Percentiles rank a stretch among this genome's conserved stretches.
Conservation (phyloP, 2,888 invertebrate species). For the Troides oblongomaculatus region DNA sequence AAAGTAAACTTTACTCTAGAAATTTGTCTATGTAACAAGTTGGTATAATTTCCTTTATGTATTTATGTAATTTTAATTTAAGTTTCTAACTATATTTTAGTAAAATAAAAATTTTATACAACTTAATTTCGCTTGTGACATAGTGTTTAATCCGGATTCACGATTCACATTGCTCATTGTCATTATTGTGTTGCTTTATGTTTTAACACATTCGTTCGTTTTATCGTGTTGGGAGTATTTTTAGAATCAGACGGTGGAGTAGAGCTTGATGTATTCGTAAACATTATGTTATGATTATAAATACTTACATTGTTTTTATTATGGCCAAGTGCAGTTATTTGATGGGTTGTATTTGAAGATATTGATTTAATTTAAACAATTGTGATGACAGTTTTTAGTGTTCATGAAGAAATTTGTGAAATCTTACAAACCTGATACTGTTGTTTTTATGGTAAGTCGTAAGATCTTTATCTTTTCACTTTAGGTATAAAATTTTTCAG, state of each 20-base stretch:
- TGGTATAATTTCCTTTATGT: slow-evolving; percentile 16
- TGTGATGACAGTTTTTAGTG: slow-evolving; percentile 54
- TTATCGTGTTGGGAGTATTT: slow-evolving; percentile 37
- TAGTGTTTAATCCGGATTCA: slow-evolving; percentile 64
- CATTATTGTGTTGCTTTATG: slow-evolving; percentile 66
- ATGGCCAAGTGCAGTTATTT: slow-evolving; percentile 38
- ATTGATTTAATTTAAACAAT: slow-evolving; percentile 32
- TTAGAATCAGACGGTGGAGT: slow-evolving; percentile 34
- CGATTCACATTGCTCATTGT: slow-evolving; percentile 62
- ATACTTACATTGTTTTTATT: slow-evolving; percentile 41
- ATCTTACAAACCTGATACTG: slow-evolving; percentile 47
- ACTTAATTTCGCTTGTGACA: slow-evolving; percentile 38
- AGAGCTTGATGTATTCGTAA: slow-evolving; percentile 67
- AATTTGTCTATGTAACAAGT: slow-evolving; percentile 19
- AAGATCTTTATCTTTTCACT: not conserved
- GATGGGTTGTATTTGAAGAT: slow-evolving; percentile 44
- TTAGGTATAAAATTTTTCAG: no score
- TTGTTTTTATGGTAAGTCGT: slow-evolving; percentile 68
- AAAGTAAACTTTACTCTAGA: slow-evolving; percentile 16
- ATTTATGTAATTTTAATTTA: slow-evolving; percentile 18
- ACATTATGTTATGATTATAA: slow-evolving; percentile 46
- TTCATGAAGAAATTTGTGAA: slow-evolving; percentile 51
- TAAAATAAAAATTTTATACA: slow-evolving; percentile 3
- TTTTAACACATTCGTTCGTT: slow-evolving; percentile 71
- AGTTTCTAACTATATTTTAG: slow-evolving; percentile 6